A percentile compares a stretch with the other conserved stretches of the same genome.
Evolutionary conservation across 2,888 invertebrate species (phyloP).

Genomic region (Hypolimnas misippus): DNA sequence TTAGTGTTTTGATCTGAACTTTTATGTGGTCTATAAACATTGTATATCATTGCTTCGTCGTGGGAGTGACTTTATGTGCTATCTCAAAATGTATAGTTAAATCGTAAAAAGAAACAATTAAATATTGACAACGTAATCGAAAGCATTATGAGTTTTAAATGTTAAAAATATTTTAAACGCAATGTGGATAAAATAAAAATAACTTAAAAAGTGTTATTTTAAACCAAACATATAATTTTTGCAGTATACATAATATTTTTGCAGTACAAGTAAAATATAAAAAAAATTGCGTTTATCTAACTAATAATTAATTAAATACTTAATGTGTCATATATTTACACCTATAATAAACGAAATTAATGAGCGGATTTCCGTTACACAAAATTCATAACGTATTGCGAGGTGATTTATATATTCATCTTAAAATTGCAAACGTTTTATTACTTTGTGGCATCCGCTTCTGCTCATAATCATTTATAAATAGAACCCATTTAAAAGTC

Average conservation of each 20-base stretch:
- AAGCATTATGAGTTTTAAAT: neutral
- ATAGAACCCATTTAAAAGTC: neutral
- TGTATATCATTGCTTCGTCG: neutral
- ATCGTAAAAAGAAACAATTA: neutral
- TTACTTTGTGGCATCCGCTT: neutral
- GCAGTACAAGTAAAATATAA: neutral
- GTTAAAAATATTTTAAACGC: neutral
- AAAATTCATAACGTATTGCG: slow-evolving; percentile 14
- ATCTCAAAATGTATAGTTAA: neutral
- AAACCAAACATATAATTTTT: too few relatives aligned
- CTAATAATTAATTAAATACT: neutral
- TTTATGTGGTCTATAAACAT: neutral
- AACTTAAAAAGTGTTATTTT: too few relatives aligned
- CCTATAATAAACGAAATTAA: neutral
- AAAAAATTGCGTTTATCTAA: neutral
- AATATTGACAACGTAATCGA: neutral
- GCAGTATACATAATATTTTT: neutral
- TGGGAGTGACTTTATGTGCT: neutral
- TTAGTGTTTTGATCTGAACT: slow-evolving; percentile 4
- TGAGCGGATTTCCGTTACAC: slow-evolving; percentile 2
- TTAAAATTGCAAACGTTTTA: neutral
- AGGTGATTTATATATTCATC: neutral
- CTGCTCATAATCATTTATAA: neutral
- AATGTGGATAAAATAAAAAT: too few relatives aligned
- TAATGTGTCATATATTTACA: neutral